Conservation (phyloP, 2,888 invertebrate genomes). For the Leucophenga maculata region DNA sequence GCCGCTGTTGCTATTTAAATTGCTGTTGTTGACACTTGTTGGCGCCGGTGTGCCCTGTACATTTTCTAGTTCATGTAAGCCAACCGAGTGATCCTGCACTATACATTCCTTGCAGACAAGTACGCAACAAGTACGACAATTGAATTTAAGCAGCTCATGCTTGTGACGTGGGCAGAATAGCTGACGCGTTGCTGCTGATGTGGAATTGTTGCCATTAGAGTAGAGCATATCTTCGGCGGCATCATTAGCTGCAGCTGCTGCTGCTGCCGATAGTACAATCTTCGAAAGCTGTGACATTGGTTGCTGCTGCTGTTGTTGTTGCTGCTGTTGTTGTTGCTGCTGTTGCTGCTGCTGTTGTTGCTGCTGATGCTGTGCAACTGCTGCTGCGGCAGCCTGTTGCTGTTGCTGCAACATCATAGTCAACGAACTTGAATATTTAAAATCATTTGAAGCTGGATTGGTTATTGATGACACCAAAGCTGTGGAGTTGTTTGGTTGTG, state of each 20-base stretch:
- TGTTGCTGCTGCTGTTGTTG: conserved; percentile 44
- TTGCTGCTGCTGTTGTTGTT: conserved; percentile 47
- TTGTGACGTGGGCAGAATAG: conserved; percentile 88
- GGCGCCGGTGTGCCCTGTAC: conserved; percentile 77
- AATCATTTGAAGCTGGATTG: conserved; percentile 61
- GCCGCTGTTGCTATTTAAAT: conserved; percentile 52
- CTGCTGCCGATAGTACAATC: conserved; percentile 59
- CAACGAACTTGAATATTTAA: conserved; percentile 67
- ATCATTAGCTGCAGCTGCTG: conserved; percentile 46
- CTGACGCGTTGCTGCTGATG: conserved; percentile 41
- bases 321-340: conserved; percentile 51
- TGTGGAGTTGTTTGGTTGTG: neutral
- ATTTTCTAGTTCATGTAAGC: conserved; percentile 89
- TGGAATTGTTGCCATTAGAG: neutral
- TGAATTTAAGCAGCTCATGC: conserved; percentile 91
- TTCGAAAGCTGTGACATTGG: conserved; percentile 69
- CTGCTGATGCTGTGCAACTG: no score
- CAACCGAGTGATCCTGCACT: conserved; percentile 85
- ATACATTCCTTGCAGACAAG: conserved; percentile 97
- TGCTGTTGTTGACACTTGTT: neutral
- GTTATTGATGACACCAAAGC: conserved; percentile 15
- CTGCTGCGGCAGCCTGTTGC: no score
- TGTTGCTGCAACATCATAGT: conserved; percentile 67
- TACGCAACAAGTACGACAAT: conserved; percentile 92
- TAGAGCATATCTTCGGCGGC: conserved; percentile 11